Evolutionary conservation across 1,140 invertebrate species (phyloP), one percentile per base, ranked within the genome.

Genomic region (Zeugodacus cucurbitae): DNA sequence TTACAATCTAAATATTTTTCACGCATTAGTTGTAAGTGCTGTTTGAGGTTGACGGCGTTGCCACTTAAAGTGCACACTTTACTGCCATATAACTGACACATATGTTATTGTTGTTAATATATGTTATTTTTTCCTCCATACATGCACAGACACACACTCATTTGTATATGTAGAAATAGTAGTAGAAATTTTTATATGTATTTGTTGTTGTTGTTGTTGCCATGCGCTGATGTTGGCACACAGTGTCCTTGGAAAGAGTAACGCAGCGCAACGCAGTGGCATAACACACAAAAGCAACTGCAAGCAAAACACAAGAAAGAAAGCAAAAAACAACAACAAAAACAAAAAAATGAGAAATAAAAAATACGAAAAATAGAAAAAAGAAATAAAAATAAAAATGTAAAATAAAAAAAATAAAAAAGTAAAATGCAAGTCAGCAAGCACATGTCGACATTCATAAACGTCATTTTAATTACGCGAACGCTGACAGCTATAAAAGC

Each of bases 401-500:
- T 3, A 17, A 74, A 41, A 62, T 14, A 82, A 74, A 82, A 48
- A 48, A 26, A 26, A 48, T 1, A 10, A 26, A 70, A 70, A 74
- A n/a, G 70, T 20, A 11, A 82, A 82, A 44, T 48, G 37, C 74
- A 82, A 54, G 74, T 26, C 74, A 82, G 74, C 74, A 82, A 44
- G 26, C 26, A 48, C n/a, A 48, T 48, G 74, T 48, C 86, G 59
- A 59, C 86, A 87, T 87, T 59, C 57, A 87, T 87, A 87, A 64
- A 59, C 86, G 59, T 87, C 86, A 87, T 64, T 87, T 87, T 64
- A 87, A 87, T 87, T 87, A 87, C 86, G 59, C 22, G 74, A 34
- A n/a, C 74, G 74, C 41, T 82, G 74, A 82, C 74, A 82, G 74
- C 74, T 82, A 82, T 82, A 82, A 82, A 82, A 82, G 74, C 41